Evolutionary conservation across 2,113 vertebrate species (phyloP).

Genomic region (Amia ocellicauda): DNA sequence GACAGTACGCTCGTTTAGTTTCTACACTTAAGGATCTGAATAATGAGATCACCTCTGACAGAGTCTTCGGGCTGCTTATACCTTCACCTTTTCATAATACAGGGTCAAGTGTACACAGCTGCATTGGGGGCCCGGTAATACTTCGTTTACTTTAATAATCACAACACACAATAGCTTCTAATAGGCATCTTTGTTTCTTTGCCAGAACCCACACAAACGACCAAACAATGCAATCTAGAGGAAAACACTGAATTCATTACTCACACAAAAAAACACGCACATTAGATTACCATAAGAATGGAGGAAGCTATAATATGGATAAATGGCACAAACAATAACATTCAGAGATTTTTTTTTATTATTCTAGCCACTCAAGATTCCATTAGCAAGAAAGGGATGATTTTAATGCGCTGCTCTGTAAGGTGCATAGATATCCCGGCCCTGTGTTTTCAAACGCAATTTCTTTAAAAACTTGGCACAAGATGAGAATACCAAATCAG

Average conservation of each 20-base stretch:
- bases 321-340: conserved; percentile 27
- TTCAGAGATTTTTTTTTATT: conserved; percentile 18
- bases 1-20: no score
- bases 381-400: conserved; percentile 27
- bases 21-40: background rate
- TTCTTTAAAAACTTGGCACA: conserved; percentile 28
- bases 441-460: conserved; percentile 16
- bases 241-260: conserved; percentile 29
- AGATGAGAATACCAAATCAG: conserved; percentile 20
- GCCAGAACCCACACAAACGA: conserved; percentile 16
- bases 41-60: conserved; percentile 11
- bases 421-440: conserved; percentile 17
- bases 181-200: conserved; percentile 23
- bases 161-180: conserved; percentile 16
- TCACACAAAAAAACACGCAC: conserved; percentile 18
- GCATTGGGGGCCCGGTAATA: conserved; percentile 11
- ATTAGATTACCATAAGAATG: conserved; percentile 31
- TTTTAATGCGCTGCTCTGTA: conserved; percentile 22
- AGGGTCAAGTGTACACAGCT: conserved; percentile 24
- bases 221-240: conserved; percentile 17
- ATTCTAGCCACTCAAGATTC: conserved; percentile 29
- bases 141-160: conserved; percentile 19
- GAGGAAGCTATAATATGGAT: conserved; percentile 20
- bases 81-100: conserved; percentile 9
- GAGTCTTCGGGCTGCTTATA: conserved; percentile 4